Evolutionary conservation across 1,140 invertebrate genomes (phyloP).

Genomic region (Procambarus clarkii): DNA sequence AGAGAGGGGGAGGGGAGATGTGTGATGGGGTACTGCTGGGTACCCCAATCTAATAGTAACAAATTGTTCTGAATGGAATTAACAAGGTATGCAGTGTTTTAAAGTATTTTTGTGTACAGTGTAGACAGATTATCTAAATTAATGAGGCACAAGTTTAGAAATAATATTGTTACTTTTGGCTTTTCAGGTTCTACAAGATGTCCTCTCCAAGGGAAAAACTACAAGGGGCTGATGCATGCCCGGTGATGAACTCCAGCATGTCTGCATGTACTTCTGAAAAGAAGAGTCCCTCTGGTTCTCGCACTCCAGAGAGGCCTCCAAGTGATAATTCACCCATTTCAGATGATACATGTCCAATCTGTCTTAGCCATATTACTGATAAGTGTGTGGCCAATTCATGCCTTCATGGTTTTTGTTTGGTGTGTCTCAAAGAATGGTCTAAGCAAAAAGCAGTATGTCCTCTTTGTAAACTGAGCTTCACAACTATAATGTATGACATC

Average conservation of each 20-base stretch:
- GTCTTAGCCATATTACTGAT: constrained; percentile 88
- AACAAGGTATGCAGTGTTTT: no score
- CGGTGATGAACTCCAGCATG: neutral
- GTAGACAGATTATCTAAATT: no score
- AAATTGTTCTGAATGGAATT: no score
- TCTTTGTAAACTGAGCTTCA: constrained; percentile 93
- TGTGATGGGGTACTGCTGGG: no score
- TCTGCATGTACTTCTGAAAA: neutral
- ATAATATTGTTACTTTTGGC: neutral
- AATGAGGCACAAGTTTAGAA: no score
- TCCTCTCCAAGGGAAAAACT: neutral
- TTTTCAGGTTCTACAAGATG: constrained; percentile 41
- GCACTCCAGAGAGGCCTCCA: constrained; percentile 34
- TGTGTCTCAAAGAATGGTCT: constrained; percentile 94
- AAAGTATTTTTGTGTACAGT: no score
- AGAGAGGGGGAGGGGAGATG: no score
- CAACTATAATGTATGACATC: constrained; percentile 94
- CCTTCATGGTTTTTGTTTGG: constrained; percentile 95
- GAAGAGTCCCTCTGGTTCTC: constrained; percentile 11
- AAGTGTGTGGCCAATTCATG: constrained; percentile 94
- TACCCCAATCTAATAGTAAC: no score
- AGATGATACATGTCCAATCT: constrained; percentile 88
- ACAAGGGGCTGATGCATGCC: neutral
- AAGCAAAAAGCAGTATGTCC: constrained; percentile 93
- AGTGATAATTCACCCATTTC: constrained; percentile 49